Evolutionary conservation across 2,888 invertebrate species (phyloP).

Genomic region (Drosophila niveifrons): DNA sequence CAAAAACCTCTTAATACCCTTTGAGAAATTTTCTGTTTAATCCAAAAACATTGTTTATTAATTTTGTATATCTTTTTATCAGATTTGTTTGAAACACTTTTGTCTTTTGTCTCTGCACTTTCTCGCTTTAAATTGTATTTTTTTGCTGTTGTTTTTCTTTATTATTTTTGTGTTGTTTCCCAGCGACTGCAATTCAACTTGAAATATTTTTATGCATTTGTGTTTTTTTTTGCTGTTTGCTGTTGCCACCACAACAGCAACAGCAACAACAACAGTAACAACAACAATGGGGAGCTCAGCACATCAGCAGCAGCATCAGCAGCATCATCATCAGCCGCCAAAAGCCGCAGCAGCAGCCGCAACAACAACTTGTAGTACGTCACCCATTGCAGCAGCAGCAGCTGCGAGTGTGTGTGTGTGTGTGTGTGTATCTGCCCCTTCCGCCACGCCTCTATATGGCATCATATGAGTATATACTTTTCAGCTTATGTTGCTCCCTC

Average conservation of each 20-base stretch:
- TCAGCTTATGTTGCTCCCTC: conserved; percentile 28
- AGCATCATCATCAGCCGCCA: conserved; percentile 48
- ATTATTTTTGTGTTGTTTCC: conserved; percentile 25
- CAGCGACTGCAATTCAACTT: conserved; percentile 42
- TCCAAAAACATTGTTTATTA: neutral
- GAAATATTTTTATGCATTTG: conserved; percentile 35
- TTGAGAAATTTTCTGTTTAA: neutral
- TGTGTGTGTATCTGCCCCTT: conserved; percentile 31
- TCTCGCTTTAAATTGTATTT: neutral
- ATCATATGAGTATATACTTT: conserved; percentile 42
- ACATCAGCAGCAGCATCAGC: conserved; percentile 54
- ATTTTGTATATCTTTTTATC: neutral
- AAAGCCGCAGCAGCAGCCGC: conserved; percentile 53
- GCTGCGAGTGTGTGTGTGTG: conserved; percentile 15
- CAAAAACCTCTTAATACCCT: neutral
- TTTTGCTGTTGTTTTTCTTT: conserved; percentile 3
- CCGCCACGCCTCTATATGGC: conserved; percentile 52
- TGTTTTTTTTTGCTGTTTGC: conserved; percentile 13
- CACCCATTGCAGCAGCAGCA: conserved; percentile 52
- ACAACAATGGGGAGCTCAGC: conserved; percentile 34
- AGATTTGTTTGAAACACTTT: neutral
- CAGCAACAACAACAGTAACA: conserved; percentile 16
- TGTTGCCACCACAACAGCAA: conserved; percentile 2
- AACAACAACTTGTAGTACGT: conserved; percentile 57
- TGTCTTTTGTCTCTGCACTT: neutral